Evolutionary conservation across 1,140 invertebrate species (phyloP).

Genomic region (Linepithema humile): DNA sequence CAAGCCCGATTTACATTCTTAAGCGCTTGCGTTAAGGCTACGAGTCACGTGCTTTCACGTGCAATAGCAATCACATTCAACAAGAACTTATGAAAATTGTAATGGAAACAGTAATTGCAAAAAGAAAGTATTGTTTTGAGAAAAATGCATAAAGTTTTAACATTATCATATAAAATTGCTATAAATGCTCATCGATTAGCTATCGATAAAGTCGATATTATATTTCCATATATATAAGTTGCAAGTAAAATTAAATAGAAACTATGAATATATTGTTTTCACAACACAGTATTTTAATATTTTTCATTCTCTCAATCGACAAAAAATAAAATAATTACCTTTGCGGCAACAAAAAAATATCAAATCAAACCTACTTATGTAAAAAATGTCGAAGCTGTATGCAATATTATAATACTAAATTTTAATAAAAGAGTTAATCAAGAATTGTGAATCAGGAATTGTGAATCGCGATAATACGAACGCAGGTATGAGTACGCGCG

Average conservation of each 20-base stretch:
- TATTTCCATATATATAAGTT: neutral
- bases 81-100: constrained; percentile 13
- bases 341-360: too few relatives aligned
- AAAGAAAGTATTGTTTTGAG: neutral
- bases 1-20: constrained; percentile 33
- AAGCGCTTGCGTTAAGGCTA: neutral
- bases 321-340: neutral
- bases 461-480: neutral
- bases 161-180: neutral
- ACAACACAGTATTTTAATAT: neutral
- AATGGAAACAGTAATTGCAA: neutral
- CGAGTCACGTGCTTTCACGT: neutral
- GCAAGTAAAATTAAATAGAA: neutral
- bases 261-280: neutral
- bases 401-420: too few relatives aligned
- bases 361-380: too few relatives aligned
- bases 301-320: neutral
- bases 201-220: neutral
- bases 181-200: neutral
- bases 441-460: neutral
- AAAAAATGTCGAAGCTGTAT: too few relatives aligned
- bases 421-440: too few relatives aligned
- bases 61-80: constrained; percentile 2
- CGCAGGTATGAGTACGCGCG: neutral
- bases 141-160: neutral